Evolutionary conservation across 1,140 invertebrate genomes (phyloP).

Genomic region (Drosophila funebris): DNA sequence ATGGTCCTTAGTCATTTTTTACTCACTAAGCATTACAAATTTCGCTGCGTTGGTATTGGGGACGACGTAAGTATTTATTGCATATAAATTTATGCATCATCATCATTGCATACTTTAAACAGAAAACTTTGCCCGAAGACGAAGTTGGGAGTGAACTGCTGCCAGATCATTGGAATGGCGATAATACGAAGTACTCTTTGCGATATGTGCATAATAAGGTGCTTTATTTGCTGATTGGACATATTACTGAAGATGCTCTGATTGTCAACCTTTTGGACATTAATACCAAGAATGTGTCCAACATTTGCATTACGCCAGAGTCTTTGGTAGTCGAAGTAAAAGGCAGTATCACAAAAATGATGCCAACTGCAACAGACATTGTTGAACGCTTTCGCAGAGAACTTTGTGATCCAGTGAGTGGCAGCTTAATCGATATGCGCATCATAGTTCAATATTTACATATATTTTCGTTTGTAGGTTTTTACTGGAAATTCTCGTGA

Average conservation of each 20-base stretch:
- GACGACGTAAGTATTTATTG: conserved; percentile 86
- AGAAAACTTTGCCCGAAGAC: conserved; percentile 86
- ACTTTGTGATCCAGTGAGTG: conserved; percentile 83
- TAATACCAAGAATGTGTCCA: conserved; percentile 82
- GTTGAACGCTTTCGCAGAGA: conserved; percentile 84
- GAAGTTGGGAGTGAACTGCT: conserved; percentile 88
- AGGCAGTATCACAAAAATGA: conserved; percentile 82
- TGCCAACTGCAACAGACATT: conserved; percentile 84
- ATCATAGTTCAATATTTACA: background rate
- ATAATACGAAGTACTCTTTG: conserved; percentile 86
- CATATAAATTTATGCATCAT: background rate
- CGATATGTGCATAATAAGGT: conserved; percentile 88
- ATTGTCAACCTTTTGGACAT: conserved; percentile 87
- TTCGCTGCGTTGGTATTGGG: conserved; percentile 89
- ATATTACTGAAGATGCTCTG: conserved; percentile 86
- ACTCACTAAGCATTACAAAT: conserved; percentile 87
- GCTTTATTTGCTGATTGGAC: conserved; percentile 88
- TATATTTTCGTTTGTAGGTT: conserved; percentile 43
- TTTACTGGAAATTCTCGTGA: conserved; percentile 68
- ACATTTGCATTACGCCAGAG: conserved; percentile 82
- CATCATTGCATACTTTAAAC: conserved; percentile 1
- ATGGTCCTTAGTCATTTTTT: conserved; percentile 89
- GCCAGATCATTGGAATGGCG: conserved; percentile 88
- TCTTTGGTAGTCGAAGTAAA: conserved; percentile 77
- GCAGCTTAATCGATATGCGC: background rate